phyloP scores from a whole-genome alignment of 2,797 vertebrate species.

The Anguilla megastoma region DNA sequence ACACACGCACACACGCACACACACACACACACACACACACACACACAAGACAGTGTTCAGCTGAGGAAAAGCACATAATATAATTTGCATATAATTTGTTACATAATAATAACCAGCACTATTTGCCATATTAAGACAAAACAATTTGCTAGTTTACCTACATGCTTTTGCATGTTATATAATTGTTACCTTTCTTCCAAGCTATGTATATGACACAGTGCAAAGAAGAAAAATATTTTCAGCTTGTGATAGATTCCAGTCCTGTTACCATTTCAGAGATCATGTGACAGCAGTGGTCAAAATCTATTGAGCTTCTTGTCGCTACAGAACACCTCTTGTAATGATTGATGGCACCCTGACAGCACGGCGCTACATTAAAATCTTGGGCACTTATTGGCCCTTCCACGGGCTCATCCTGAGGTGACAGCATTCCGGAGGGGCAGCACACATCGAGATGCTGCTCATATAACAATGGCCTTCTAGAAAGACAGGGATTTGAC shows the following conservation, averaged over 20 bases:
- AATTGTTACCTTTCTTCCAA: not conserved
- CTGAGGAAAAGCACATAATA: not conserved
- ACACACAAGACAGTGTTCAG: slow-evolving; percentile 6
- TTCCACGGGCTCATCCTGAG: not conserved
- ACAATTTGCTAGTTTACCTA: not conserved
- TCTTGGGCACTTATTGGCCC: not conserved
- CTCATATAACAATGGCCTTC: not conserved
- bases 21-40: not conserved
- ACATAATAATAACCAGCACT: not conserved
- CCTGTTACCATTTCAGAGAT: not conserved
- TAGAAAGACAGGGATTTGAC: not conserved
- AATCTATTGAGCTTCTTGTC: not conserved
- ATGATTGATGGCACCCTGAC: not conserved
- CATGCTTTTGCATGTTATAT: not conserved
- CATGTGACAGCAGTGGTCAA: not conserved
- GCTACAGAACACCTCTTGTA: not conserved
- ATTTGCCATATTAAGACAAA: not conserved
- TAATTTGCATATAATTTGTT: no score
- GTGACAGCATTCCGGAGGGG: not conserved
- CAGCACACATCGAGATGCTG: not conserved
- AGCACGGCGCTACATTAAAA: not conserved
- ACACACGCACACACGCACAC: not conserved
- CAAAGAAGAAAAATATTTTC: not conserved
- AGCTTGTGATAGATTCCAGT: not conserved
- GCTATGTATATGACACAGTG: not conserved